Evolutionary conservation across 2,797 vertebrate genomes (phyloP), one percentile per base, ranked within the genome.

Genomic region (Fringilla coelebs): DNA sequence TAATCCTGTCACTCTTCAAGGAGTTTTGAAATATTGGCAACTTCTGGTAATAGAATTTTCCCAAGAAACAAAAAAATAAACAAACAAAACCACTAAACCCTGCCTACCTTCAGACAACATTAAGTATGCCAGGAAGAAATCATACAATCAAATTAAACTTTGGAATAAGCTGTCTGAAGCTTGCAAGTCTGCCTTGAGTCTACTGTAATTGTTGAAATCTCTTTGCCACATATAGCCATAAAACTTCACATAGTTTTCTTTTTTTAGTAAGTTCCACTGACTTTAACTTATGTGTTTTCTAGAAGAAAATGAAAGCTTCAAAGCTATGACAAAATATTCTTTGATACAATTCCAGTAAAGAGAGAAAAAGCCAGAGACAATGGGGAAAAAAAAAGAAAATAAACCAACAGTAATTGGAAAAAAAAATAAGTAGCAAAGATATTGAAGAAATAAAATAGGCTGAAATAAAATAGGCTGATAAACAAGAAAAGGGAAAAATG

Each of bases 121-220:
- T 88, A 88, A 51, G 7, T 51, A 86, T 67, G 24, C 36, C n/a
- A 88, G 40, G 32, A 84, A 88, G 51, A 90, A 83, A 54, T 87
- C 51, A 52, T 68, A 75, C 89, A 89, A 93, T 83, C 68, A 93
- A 95, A 91, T 89, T 78, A 70, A 92, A 81, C 9, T 91, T 93
- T 40, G 48, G 29, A 92, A 93, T 84, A 70, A 84, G 9, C 40
- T 75, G 28, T 84, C 24, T 91, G 79, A 88, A 83, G 11, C 15
- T 43, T 68, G 31, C 13, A 85, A 65, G 40, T 38, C 57, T 89
- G 61, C 40, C 20, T 34, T 2, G 0, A 72, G 14, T 73, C 2
- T 20, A 81, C 48, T 49, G 21, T 55, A 81, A 75, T 45, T 52
- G 62, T 10, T 72, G 70, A 88, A 80, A 70, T 91, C 10, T 72